Base-by-base conservation (phyloP, 2,888 invertebrate species). In the Macaria liturata region DNA sequence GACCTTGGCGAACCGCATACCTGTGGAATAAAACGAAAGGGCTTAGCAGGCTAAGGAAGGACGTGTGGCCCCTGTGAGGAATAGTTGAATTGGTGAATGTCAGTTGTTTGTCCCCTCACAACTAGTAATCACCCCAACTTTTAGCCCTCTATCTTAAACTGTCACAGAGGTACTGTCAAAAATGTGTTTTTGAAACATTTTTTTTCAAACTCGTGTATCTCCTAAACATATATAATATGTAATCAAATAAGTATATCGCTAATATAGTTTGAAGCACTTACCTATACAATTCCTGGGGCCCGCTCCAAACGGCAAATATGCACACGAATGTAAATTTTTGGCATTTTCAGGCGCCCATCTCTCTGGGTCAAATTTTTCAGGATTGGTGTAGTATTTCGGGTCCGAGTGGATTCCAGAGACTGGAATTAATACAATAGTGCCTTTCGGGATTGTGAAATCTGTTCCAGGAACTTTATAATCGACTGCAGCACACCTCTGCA, bases 211-310 rank as follows among this genome's bases (percentile, higher is more conserved):
- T 31, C 3, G 30, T 4, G 31, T 20, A 30, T 0, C 20, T 49
- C 3, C 9, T 32, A 9, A 31, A 45, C 6, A 40, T 51, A 34
- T 20, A 1, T 20, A 48, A 48, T 20, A 37, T 4, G 8, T 37
- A 39, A 5, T 30, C 3, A 39, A 39, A 8, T 34, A 39, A 39
- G n/a, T n/a, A n/a, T n/a, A n/a, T n/a, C n/a, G n/a, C n/a, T n/a
- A n/a, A n/a, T n/a, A 37, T 9, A 7, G 6, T 39, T 6, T n/a
- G n/a, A n/a, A n/a, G 4, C 9, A 45, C 80, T 77, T 66, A 88
- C 87, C 88, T 7, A 87, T 85, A 61, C 89, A 89, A 54, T 83
- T 83, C 46, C 89, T 71, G 3, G 88, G 89, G 7, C 88, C 88
- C 39, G 75, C 71, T 43, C 88, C 88, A 64, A 89, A 89, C 4